Evolutionary conservation across 2,888 invertebrate species (phyloP), one percentile per base, ranked within the genome.

Genomic region (Torymus texanus): DNA sequence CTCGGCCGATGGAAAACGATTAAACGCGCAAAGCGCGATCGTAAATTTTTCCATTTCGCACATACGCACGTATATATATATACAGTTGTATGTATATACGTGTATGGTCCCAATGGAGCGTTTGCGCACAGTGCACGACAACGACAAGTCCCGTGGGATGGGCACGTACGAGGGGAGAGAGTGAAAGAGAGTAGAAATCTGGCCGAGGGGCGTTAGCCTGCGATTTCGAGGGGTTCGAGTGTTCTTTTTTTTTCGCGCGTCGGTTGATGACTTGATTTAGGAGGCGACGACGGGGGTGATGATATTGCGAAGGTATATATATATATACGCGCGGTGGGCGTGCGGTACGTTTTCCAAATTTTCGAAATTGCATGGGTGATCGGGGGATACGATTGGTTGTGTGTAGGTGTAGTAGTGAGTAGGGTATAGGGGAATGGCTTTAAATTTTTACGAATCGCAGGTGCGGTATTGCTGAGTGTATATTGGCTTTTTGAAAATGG

Each of bases 201-300:
- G 55, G 13, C n/a, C 18, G 16, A 66, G 65, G 66, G 59, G 58
- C 67, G 75, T 75, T 75, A 29, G 55, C 8, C 53, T 67, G 56
- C 14, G 55, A 70, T 18, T 51, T 14, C 21, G 8, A 13, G 2
- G 70, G 12, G 12, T 56, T 68, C 12, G 13, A 2, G 4, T 29
- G 24, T 56, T n/a, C n/a, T 29, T 68, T 59, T 58, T 58, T 70
- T 50, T 16, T 10, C 11, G 50, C n/a, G 21, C 13, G 21, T 50
- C 41, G 24, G 56, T 18, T 73, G 78, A 78, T 73, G 67, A 73
- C 72, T 78, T 78, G 72, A 78, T 78, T 78, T 73, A 72, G 59
- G 66, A 72, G 24, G 53, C 11, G 62, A 70, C 56, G 10, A 61
- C 41, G 14, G 53, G 55, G n/a, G 50, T 1, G 18, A 41, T 41